These are phyloP conservation scores for Labeo calbasu DNA, from an alignment of 2,797 vertebrate species.

Conservation along the genomic window DNA sequence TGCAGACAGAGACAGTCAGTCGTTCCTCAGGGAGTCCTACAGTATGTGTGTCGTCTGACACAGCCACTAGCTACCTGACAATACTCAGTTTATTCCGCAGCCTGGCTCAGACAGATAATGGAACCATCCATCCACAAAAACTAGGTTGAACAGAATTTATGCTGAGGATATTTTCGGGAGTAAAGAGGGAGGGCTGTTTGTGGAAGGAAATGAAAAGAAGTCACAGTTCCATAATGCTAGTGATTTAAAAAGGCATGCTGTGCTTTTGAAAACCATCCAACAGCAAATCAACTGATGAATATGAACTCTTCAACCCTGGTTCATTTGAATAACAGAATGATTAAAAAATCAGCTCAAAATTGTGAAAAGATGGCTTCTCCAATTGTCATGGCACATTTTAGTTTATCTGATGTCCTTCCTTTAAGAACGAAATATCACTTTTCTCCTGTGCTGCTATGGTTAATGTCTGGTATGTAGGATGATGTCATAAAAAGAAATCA, in stretches of 20 bases:
- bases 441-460: background rate
- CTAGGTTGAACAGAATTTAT: conserved; percentile 39
- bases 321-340: background rate
- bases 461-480: conserved; percentile 22
- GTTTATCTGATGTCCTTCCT: background rate
- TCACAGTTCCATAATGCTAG: conserved; percentile 1
- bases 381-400: background rate
- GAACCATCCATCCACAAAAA: conserved; percentile 43
- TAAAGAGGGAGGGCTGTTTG: conserved; percentile 7
- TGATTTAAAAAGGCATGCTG: background rate
- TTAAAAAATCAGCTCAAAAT: background rate
- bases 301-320: background rate
- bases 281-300: background rate
- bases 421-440: background rate
- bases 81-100: conserved; percentile 34
- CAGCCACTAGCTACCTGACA: conserved; percentile 33
- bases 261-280: conserved; percentile 7
- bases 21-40: conserved; percentile 38
- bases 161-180: conserved; percentile 4
- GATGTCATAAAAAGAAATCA: conserved; percentile 30
- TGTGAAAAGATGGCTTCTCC: background rate
- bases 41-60: conserved; percentile 37
- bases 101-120: conserved; percentile 31
- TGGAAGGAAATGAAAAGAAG: conserved; percentile 1
- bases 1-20: conserved; percentile 34